Evolutionary conservation across 2,113 vertebrate species (phyloP).

Genomic region (Chionomys nivalis): DNA sequence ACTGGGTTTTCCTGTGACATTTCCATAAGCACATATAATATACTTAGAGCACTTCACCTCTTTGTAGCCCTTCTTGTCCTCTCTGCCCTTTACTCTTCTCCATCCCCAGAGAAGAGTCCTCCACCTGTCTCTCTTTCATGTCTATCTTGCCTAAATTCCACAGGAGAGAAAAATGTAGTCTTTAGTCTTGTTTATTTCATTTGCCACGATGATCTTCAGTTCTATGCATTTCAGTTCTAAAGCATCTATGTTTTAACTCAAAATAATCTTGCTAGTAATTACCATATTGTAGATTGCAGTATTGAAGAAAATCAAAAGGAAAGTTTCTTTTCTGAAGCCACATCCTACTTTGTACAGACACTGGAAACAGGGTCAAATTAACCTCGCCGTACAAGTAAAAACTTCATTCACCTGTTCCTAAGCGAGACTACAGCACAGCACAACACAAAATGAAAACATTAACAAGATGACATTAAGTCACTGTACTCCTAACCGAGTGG

Average conservation of each 20-base stretch:
- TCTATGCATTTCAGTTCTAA: not conserved
- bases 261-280: not conserved
- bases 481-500: not conserved
- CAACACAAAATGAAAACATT: not conserved
- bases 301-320: slow-evolving; percentile 6
- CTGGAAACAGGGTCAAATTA: slow-evolving; percentile 18
- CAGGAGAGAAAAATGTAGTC: not conserved
- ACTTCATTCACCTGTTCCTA: not conserved
- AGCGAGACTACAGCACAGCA: not conserved
- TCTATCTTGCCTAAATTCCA: no score
- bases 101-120: no score
- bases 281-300: not conserved
- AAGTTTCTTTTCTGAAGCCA: slow-evolving; percentile 35
- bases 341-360: not conserved
- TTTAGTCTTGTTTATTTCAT: not conserved
- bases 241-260: slow-evolving; percentile 8
- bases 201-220: not conserved
- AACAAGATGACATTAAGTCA: slow-evolving; percentile 12
- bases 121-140: no score
- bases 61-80: not conserved
- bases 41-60: not conserved
- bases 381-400: not conserved
- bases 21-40: no score
- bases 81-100: not conserved
- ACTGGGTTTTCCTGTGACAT: not conserved